Base-by-base conservation (phyloP, 2,888 invertebrate genomes). In the Cosmorhoe ocellata region DNA sequence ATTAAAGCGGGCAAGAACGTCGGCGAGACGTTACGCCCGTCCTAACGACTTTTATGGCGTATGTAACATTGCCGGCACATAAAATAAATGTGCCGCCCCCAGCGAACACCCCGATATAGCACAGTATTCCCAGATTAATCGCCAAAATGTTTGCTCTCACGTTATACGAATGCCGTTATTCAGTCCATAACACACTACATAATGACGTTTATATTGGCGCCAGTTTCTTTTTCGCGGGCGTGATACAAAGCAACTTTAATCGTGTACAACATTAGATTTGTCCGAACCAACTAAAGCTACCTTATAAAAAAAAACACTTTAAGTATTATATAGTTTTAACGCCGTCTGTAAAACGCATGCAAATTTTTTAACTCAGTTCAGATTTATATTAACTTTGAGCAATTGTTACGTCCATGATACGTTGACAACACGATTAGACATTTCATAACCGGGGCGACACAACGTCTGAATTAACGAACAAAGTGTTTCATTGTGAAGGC, bases 31-130 rank as follows among this genome's bases (percentile, higher is more conserved):
- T 86, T 82, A 87, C 81, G 87, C 83, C 75, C 80, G 84, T 81
- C 87, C 84, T 89, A 89, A 89, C 90, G 89, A 84, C 89, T 88
- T 90, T 90, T 89, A 89, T 88, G 80, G 89, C 86, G 85, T 85
- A 89, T 89, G 89, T 88, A 84, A 88, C 90, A 89, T 88, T 88
- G 85, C 86, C 82, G 84, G 84, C 76, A 84, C 88, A 86, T 89
- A 86, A 89, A 89, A 89, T 87, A 86, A 89, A 89, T 88, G 89
- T 88, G 88, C 84, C 82, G 84, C 83, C 81, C 81, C 81, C 72
- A 84, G 79, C 74, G 66, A 57, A 55, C 78, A 73, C 76, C 59
- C 52, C 81, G 78, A 81, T 81, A 83, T 81, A 81, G 76, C 79
- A 76, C 79, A 69, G 79, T 79, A 77, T 81, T 82, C 72, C 66